A percentile compares a stretch with the other conserved stretches of the same genome.
Evolutionary conservation across 2,797 vertebrate genomes (phyloP).

Genomic region (Loris lydekkerianus): DNA sequence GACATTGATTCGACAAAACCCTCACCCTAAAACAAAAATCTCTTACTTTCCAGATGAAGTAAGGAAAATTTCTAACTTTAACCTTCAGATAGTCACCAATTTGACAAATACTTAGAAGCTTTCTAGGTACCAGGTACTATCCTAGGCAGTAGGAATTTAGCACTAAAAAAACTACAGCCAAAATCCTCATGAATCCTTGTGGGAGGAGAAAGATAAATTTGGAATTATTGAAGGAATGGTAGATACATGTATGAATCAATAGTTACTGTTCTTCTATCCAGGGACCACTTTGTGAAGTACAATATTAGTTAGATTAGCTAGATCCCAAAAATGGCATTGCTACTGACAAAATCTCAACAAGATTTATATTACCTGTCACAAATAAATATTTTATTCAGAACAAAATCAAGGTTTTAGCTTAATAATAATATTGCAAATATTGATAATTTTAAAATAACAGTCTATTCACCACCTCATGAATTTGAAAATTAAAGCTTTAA

Average conservation of each 20-base stretch:
- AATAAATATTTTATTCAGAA: conserved; percentile 19
- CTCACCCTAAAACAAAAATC: neutral
- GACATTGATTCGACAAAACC: neutral
- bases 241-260: neutral
- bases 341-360: neutral
- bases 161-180: neutral
- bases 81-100: neutral
- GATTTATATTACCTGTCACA: conserved; percentile 6
- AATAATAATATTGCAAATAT: neutral
- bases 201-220: neutral
- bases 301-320: neutral
- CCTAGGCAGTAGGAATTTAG: neutral
- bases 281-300: neutral
- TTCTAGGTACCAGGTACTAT: neutral
- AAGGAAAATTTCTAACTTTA: neutral
- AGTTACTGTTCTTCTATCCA: neutral
- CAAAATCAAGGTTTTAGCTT: neutral
- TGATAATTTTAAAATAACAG: neutral
- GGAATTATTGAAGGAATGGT: neutral
- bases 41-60: neutral
- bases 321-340: neutral
- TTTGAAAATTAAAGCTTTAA: conserved; percentile 26
- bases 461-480: neutral
- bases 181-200: neutral
- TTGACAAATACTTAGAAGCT: neutral